Conservation (phyloP, 1,140 invertebrate species). For the Cydia strobilella region DNA sequence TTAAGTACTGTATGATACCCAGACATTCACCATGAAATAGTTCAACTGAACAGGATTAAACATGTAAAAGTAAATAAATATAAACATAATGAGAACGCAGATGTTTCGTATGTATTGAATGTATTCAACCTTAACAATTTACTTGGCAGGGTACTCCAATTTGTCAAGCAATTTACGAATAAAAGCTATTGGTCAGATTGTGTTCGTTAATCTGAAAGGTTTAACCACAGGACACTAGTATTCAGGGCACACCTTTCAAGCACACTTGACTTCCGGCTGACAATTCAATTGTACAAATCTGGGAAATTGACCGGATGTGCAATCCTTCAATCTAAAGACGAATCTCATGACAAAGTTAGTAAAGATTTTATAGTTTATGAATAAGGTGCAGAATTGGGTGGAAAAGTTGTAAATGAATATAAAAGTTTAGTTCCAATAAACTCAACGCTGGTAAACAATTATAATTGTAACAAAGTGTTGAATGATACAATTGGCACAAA, state of each 20-base stretch:
- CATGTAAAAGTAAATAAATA: constrained; percentile 6
- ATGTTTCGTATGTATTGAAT: constrained; percentile 7
- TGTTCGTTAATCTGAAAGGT: constrained; percentile 19
- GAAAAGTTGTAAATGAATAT: neutral
- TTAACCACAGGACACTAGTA: constrained; percentile 27
- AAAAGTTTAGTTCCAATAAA: constrained; percentile 15
- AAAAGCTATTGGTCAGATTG: constrained; percentile 9
- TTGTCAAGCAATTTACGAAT: constrained; percentile 23
- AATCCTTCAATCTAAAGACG: constrained; percentile 22
- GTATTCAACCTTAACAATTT: constrained; percentile 23
- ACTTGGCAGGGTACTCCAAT: constrained; percentile 7
- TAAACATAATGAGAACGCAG: constrained; percentile 15
- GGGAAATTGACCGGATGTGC: constrained; percentile 27
- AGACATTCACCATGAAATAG: neutral
- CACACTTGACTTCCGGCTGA: constrained; percentile 31
- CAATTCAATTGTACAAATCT: constrained; percentile 33
- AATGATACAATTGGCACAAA: constrained; percentile 43
- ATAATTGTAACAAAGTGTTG: constrained; percentile 28
- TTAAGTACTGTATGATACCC: neutral
- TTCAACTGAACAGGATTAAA: neutral
- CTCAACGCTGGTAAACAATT: constrained; percentile 19
- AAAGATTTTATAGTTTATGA: neutral
- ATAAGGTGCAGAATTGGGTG: neutral
- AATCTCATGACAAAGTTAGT: neutral
- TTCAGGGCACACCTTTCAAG: constrained; percentile 10